These are phyloP conservation scores for Drosophila persimilis DNA, from an alignment of 1,140 invertebrate genomes.

Conservation along the genomic window DNA sequence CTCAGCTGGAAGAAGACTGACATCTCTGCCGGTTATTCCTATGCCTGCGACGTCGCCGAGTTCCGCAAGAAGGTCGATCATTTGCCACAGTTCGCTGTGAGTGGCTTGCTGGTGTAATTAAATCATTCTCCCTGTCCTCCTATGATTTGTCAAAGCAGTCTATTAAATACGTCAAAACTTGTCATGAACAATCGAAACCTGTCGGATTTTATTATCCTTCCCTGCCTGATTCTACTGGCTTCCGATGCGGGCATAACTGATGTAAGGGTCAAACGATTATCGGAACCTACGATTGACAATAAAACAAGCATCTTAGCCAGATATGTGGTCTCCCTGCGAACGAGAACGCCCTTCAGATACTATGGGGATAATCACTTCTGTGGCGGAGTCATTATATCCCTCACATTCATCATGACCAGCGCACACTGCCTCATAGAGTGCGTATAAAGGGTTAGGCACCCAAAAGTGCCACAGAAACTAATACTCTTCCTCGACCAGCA, in stretches of 20 bases:
- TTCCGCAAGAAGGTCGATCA: conserved; percentile 84
- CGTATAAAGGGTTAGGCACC: not conserved
- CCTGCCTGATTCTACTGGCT: too few relatives aligned
- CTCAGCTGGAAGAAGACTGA: conserved; percentile 83
- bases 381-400: conserved; percentile 32
- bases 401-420: conserved; percentile 25
- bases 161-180: too few relatives aligned
- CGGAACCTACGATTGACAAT: not conserved
- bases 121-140: too few relatives aligned
- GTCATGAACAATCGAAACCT: too few relatives aligned
- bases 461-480: too few relatives aligned
- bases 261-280: conserved; percentile 18
- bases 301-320: not conserved
- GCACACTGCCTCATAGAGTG: conserved; percentile 43
- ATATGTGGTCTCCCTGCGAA: conserved; percentile 49
- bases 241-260: too few relatives aligned
- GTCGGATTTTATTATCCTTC: too few relatives aligned
- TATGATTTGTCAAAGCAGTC: too few relatives aligned
- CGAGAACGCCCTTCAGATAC: conserved; percentile 13
- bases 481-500: not conserved
- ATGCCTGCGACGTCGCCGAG: conserved; percentile 86
- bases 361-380: conserved; percentile 65
- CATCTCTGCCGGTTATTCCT: conserved; percentile 85
- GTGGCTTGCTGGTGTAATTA: conserved; percentile 58
- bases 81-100: conserved; percentile 65